Conservation (phyloP, 2,113 vertebrate species). For the Bolborhynchus lineola region DNA sequence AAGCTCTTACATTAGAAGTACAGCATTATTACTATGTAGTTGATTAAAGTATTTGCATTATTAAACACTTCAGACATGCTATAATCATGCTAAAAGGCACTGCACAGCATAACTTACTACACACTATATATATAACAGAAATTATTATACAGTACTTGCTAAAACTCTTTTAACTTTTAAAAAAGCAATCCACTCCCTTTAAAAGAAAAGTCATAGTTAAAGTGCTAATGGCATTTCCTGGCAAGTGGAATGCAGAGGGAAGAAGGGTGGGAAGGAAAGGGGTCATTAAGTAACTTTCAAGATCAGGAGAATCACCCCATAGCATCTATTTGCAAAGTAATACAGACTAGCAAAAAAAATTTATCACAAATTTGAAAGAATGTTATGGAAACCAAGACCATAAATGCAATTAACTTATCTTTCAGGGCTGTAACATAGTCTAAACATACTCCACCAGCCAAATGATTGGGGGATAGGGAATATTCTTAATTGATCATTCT, state of each 20-base stretch:
- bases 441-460: background rate
- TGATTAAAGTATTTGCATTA: background rate
- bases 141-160: background rate
- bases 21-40: background rate
- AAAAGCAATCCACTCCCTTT: background rate
- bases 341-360: background rate
- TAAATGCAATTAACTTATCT: background rate
- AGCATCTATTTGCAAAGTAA: background rate
- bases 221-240: background rate
- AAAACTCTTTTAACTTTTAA: constrained; percentile 1
- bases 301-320: background rate
- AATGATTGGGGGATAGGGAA: background rate
- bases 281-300: background rate
- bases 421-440: background rate
- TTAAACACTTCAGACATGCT: background rate
- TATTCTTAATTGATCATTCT: background rate
- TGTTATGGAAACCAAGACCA: background rate
- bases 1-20: background rate
- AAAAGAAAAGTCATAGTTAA: background rate
- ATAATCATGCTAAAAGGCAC: background rate
- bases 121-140: background rate
- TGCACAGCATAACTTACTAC: background rate
- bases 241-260: fast-evolving
- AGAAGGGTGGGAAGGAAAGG: background rate
- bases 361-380: background rate